Evolutionary conservation across 1,140 invertebrate species (phyloP), one percentile per base, ranked within the genome.

Genomic region (Campoletis sonorensis): DNA sequence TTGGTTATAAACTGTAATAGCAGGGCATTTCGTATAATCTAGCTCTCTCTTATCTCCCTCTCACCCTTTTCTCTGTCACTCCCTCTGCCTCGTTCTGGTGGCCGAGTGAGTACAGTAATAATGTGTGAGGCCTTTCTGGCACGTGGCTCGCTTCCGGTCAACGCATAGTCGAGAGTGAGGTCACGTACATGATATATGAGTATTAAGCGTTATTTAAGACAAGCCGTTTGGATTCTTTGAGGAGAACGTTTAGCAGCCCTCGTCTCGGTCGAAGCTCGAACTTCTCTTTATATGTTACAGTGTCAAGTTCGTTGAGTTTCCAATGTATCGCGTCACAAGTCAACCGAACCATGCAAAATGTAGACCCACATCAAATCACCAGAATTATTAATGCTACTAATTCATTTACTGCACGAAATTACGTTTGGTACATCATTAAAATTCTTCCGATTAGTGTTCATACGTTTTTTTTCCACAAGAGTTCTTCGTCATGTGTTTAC

Each of bases 111-210:
- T 18, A 75, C 40, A 67, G 54, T n/a, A 30, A 79, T 75, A 75
- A 61, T 72, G 49, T 45, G 67, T 45, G 68, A 64, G 80, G 54
- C 67, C 58, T 79, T 81, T 83, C 80, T 81, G 80, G 80, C 83
- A 84, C 83, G 83, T 84, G 83, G 83, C 78, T 80, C 51, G 37
- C 73, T 80, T 84, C 80, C 80, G 83, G 64, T 82, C 79, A 67
- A 68, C 64, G 76, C 64, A 67, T 79, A 27, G 76, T 67, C 40
- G 61, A 10, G 58, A 79, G 76, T 79, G 58, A 64, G 58, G 76
- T 79, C 76, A 79, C 76, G 76, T 79, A 49, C 76, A 33, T 40
- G 58, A 79, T 67, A 64, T 67, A 79, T 64, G 61, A 40, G 64
- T 23, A 64, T 45, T 79, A 79, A 68, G 33, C 30, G 76, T 79